phyloP scores from a whole-genome alignment of 2,113 vertebrate species.

The Cyanistes caeruleus region DNA sequence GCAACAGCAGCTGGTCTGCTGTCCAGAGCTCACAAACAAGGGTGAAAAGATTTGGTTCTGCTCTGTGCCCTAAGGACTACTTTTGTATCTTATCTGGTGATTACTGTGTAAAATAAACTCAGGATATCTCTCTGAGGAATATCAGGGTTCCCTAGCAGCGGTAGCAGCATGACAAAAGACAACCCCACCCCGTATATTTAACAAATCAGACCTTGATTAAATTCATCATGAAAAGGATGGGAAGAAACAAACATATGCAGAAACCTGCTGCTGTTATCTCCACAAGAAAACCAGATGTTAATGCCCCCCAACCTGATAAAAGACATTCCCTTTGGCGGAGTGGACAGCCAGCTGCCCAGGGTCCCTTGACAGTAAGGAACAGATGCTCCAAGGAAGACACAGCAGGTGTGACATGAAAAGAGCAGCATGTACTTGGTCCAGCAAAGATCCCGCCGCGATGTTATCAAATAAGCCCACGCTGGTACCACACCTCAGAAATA shows the following conservation, averaged over 20 bases:
- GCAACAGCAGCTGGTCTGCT: background rate
- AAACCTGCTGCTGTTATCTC: background rate
- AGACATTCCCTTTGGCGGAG: background rate
- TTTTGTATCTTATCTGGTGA: background rate
- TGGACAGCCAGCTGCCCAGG: rapidly evolving
- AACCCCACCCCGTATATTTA: background rate
- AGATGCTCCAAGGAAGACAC: background rate
- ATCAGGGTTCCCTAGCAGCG: background rate
- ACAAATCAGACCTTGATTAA: background rate
- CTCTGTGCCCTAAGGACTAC: background rate
- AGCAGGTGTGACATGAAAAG: background rate
- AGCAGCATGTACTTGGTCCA: background rate
- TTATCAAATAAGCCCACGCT: background rate
- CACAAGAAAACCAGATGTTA: background rate
- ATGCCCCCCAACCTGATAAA: background rate
- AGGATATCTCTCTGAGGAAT: background rate
- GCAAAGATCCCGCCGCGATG: background rate
- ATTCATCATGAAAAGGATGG: background rate
- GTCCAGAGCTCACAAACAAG: background rate
- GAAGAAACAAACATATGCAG: background rate
- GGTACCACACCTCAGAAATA: background rate
- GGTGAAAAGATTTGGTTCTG: background rate
- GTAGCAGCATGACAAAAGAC: background rate
- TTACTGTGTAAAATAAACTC: background rate
- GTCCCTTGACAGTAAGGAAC: background rate